phyloP scores from a whole-genome alignment of 92 coral and sea anemone genomes.

The Anthopleura xanthogrammica region DNA sequence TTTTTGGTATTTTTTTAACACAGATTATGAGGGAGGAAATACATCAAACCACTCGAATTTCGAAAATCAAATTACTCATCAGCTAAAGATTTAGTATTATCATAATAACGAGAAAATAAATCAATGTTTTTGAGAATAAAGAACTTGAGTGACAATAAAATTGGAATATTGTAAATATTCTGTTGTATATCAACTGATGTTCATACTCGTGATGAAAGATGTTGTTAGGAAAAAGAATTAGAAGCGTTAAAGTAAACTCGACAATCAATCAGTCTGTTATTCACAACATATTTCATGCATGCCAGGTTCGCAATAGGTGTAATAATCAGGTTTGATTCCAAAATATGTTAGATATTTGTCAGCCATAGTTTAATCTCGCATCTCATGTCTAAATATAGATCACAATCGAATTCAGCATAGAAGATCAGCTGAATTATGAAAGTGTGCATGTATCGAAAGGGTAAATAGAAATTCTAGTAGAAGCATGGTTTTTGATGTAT shows the following conservation, averaged over 20 bases:
- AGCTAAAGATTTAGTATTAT: background rate
- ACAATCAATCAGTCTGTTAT: background rate
- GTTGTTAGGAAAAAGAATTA: background rate
- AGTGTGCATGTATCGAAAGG: background rate
- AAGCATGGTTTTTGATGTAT: background rate
- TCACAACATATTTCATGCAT: constrained; percentile 15
- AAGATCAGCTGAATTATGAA: background rate
- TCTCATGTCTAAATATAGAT: background rate
- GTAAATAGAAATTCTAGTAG: background rate
- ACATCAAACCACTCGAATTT: background rate
- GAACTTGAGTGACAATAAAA: background rate
- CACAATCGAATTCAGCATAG: background rate
- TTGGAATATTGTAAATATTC: background rate
- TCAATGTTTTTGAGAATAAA: background rate
- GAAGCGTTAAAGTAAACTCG: background rate
- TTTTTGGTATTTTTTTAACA: constrained; percentile 13
- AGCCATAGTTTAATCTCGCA: background rate
- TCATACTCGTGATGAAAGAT: background rate
- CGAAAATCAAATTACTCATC: background rate
- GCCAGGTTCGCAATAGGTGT: constrained; percentile 2
- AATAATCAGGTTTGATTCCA: background rate
- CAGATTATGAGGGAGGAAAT: background rate
- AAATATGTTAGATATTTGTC: background rate
- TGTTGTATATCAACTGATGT: background rate
- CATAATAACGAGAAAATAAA: background rate